Evolutionary conservation across 2,113 vertebrate species (phyloP), one percentile per base, ranked within the genome.

Genomic region (Pyrgilauda ruficollis): DNA sequence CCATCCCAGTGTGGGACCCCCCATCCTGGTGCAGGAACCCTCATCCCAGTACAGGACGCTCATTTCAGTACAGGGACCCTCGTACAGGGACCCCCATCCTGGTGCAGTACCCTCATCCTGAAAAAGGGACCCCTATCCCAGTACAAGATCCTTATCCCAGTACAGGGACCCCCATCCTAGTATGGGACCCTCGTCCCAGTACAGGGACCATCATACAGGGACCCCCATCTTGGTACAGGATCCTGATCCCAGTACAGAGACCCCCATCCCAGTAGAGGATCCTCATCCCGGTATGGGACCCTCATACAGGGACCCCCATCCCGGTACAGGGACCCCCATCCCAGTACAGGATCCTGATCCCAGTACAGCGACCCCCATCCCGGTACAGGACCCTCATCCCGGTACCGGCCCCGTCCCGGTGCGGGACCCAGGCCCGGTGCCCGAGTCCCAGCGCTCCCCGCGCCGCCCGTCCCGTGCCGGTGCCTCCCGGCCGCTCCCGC

Each of bases 261-360:
- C 16, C 41, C 13, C 6, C 16, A 7, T 15, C 22, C 66, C 15
- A 2, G 11, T 43, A 12, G 10, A 1, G 35, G 47, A 47, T 11
- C 35, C 14, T 10, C 17, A 18, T 15, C 20, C n/a, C 46, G 2
- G 11, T 39, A 19, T 4, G 5, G 24, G 33, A 31, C 17, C n/a
- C 10, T 3, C 13, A 13, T 14, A 18, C 7, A 8, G 8, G 37
- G 26, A 30, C 16, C 20, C 21, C 6, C 21, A 13, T 13, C 21
- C 64, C 19, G 1, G 10, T 41, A 11, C 9, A 1, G 16, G 16
- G 27, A 52, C 3, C 39, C 12, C 5, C 19, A 20, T 11, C 17
- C 43, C 16, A 0, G 10, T 52, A 14, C 3, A 1, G 10, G 55
- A 43, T 2, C 19, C 7, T 6, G 27, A 30, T 28, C 50, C 50